Evolutionary conservation across 2,888 invertebrate genomes (phyloP).

Genomic region (Epistrophe eligans): DNA sequence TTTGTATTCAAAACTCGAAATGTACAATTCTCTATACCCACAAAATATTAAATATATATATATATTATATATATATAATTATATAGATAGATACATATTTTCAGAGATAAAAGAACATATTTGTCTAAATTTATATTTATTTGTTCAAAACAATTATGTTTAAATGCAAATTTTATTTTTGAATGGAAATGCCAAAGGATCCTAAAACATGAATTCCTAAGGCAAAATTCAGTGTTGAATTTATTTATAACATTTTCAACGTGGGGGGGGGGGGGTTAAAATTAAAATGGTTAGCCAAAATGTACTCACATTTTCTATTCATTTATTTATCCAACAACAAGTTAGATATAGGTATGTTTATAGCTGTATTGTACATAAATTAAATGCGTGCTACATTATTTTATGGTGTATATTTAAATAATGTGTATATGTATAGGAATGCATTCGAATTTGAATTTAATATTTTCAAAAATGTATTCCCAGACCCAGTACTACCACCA

Average conservation of each 20-base stretch:
- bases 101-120: not conserved
- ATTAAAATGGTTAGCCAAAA: slow-evolving; percentile 29
- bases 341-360: not conserved
- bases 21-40: not conserved
- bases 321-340: not conserved
- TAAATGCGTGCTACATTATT: not conserved
- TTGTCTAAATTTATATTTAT: slow-evolving; percentile 2
- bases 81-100: too few relatives aligned
- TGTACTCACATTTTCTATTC: slow-evolving; percentile 2
- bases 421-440: not conserved
- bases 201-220: not conserved
- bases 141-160: not conserved
- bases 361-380: not conserved
- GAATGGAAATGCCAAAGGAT: not conserved
- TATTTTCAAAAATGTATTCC: not conserved
- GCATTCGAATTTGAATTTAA: slow-evolving; percentile 7
- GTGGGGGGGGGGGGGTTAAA: not conserved
- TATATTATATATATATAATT: too few relatives aligned
- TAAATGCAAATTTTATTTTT: slow-evolving; percentile 10
- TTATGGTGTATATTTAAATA: not conserved
- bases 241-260: not conserved
- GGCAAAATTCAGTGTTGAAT: slow-evolving; percentile 16
- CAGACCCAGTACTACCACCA: not conserved
- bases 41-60: not conserved
- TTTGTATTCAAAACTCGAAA: not conserved